Base-by-base conservation (phyloP, 2,888 invertebrate species). In the Drosophila monieri region DNA sequence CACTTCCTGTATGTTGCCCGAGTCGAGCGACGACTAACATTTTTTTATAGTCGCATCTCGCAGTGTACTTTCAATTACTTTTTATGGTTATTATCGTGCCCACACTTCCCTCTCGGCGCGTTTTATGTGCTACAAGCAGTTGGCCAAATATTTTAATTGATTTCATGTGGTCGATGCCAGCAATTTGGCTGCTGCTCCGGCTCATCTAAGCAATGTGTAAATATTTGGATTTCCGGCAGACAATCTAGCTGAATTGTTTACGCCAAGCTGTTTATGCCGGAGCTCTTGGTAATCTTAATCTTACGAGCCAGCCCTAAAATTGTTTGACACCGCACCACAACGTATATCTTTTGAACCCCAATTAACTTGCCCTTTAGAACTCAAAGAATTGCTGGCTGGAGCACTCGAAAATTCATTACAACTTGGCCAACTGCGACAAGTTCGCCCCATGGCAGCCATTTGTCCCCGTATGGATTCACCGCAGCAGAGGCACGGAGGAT, bases 91-190 rank as follows among this genome's bases (percentile, higher is more conserved):
- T 72, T 72, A 59, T 62, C 15, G 41, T 46, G 60, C 61, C 25
- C 44, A 37, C 35, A 37, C 15, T 30, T 14, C 14, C 43, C 47
- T 10, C 65, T 32, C 39, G 18, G 30, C 52, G 39, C 47, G 47
- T 48, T 72, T 80, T 77, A 75, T 73, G 58, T 47, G 53, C 59
- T 68, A 57, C 53, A 41, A 59, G 58, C 61, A 54, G 53, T 41
- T 41, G 53, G 52, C 53, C 64, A 79, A 85, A 80, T 83, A 85
- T 85, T 79, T 83, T 79, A 85, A 85, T 80, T 76, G 85, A 79
- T 79, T 83, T 83, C 77, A 76, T 85, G 77, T 77, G 83, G 68
- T 21, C 54, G 35, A 12, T 18, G 46, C 55, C 15, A 65, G 54
- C 48, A 35, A 48, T 65, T 51, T 46, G 39, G 41, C 23, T 25